Evolutionary conservation across 92 coral and sea anemone genomes (phyloP), one percentile per base, ranked within the genome.

Genomic region (Palythoa grandiflora): DNA sequence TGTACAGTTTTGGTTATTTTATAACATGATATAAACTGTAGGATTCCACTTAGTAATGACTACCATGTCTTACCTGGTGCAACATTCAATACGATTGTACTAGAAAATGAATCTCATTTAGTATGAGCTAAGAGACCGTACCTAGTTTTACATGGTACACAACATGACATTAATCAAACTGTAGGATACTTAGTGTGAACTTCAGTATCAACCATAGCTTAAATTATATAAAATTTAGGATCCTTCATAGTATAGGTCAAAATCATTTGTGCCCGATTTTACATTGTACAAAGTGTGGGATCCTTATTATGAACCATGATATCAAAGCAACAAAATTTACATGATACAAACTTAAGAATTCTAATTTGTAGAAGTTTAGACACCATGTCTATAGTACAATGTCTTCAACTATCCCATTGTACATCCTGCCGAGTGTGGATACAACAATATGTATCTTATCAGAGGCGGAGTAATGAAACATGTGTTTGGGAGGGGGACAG

Each of bases 11-110:
- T 28, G 28, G 28, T 40, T 40, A 40, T 5, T 5, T 40, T 2
- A 5, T 40, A 40, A 90, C 90, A 84, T 90, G 59, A 77, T 54
- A 61, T 88, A 94, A 63, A 63, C 20, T 40, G 21, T 63, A n/a
- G 70, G n/a, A 63, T 63, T 3, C 19, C 17, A 65, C 37, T 28
- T 17, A 10, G 37, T 65, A 65, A 4, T 0, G 4, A 65, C 71
- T 3, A 40, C 13, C 9, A 47, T 37, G 2, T 11, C 28, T 47
- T 39, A 39, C 54, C 77, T 38, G 77, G 54, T 40, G 3, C 13
- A 40, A 40, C 36, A 20, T 21, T 65, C 0, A 28, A 28, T 28
- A 28, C 28, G 28, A 28, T 28, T 28, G 28, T 28, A 28, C 28
- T 28, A 28, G 28, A 28, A 28, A 28, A 28, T 0, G 28, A 28